Percentiles rank a stretch among this genome's conserved stretches.
Conservation (phyloP, 2,888 invertebrate genomes). For the Empis stercorea region DNA sequence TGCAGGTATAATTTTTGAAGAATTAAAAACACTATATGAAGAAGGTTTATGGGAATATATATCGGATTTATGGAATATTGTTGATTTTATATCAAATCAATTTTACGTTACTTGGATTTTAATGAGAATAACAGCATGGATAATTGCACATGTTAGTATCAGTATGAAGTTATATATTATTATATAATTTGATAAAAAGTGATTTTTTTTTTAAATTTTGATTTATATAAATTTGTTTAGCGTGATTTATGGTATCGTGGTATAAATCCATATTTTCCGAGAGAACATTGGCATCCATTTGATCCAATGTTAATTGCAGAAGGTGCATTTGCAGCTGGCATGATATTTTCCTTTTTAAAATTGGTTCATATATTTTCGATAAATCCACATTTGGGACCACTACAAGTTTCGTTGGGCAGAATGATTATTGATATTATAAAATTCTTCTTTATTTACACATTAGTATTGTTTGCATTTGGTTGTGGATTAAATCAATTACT, state of each 20-base stretch:
- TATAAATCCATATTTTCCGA: conserved; percentile 68
- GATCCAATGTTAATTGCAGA: conserved; percentile 91
- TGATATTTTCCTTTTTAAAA: conserved; percentile 92
- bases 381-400: conserved; percentile 87
- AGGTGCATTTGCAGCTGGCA: conserved; percentile 88
- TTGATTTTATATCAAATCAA: conserved; percentile 93
- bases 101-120: conserved; percentile 91
- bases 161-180: too few species aligned
- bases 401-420: conserved; percentile 83
- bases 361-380: conserved; percentile 95
- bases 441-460: conserved; percentile 88
- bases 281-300: conserved; percentile 87
- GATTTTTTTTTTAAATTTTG: neutral
- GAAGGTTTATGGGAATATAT: conserved; percentile 85
- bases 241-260: conserved; percentile 52
- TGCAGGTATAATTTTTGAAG: conserved; percentile 84
- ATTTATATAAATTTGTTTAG: conserved; percentile 32
- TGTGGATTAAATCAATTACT: conserved; percentile 89
- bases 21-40: conserved; percentile 81
- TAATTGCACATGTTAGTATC: conserved; percentile 68
- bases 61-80: conserved; percentile 94
- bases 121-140: conserved; percentile 77
- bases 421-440: conserved; percentile 93
- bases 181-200: too few species aligned
- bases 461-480: conserved; percentile 89